A percentile compares a stretch with the other conserved stretches of the same genome.
Evolutionary conservation across 1,140 invertebrate species (phyloP).

Genomic region (Onthophagus taurus): DNA sequence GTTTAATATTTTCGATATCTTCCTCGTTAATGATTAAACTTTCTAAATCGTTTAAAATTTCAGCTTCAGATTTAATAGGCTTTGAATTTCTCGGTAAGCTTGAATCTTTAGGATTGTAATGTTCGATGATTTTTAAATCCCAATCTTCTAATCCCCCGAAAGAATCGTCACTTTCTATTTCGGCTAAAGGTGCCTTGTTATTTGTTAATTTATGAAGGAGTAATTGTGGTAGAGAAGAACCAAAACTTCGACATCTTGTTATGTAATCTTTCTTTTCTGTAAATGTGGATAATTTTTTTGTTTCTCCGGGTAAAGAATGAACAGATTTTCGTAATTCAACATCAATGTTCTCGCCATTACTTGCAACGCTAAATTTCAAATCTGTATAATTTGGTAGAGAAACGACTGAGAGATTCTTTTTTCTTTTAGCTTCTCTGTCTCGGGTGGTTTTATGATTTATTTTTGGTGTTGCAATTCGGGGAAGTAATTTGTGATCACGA

Average conservation of each 20-base stretch:
- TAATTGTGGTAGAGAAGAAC: slow-evolving; percentile 36
- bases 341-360: slow-evolving; percentile 17
- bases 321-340: slow-evolving; percentile 17
- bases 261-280: slow-evolving; percentile 27
- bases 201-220: slow-evolving; percentile 31
- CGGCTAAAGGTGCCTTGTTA: slow-evolving; percentile 23
- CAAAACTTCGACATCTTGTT: slow-evolving; percentile 36
- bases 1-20: slow-evolving; percentile 14
- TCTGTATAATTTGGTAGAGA: slow-evolving; percentile 46
- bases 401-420: slow-evolving; percentile 36
- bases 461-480: slow-evolving; percentile 10
- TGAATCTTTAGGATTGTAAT: slow-evolving; percentile 36
- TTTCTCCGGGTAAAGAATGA: slow-evolving; percentile 27
- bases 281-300: slow-evolving; percentile 24
- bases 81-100: slow-evolving; percentile 32
- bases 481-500: slow-evolving; percentile 22
- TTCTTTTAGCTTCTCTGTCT: slow-evolving; percentile 19
- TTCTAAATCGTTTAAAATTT: slow-evolving; percentile 30
- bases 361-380: slow-evolving; percentile 32
- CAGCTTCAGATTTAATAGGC: slow-evolving; percentile 16
- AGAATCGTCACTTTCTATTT: slow-evolving; percentile 37
- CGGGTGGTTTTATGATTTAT: slow-evolving; percentile 12
- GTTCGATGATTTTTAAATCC: slow-evolving; percentile 37
- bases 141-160: slow-evolving; percentile 40
- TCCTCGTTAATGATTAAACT: slow-evolving; percentile 28